Evolutionary conservation across 2,113 vertebrate species (phyloP).

Genomic region (Hemiscyllium ocellatum): DNA sequence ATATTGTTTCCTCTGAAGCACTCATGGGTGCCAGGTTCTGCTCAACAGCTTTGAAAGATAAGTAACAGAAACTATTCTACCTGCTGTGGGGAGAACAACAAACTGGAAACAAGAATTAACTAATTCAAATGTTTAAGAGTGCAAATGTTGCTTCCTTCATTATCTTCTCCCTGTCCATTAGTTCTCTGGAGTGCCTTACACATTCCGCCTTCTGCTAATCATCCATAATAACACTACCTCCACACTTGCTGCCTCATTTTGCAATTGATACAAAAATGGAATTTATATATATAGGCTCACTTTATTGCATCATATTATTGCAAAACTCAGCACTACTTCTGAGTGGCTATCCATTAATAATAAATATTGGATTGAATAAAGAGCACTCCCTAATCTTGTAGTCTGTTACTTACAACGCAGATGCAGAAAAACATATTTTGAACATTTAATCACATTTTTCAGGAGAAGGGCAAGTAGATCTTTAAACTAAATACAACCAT

Average conservation of each 20-base stretch:
- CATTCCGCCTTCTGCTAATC: too few relatives aligned
- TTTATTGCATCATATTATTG: not conserved
- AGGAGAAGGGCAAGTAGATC: not conserved
- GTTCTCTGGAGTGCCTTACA: not conserved
- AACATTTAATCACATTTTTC: not conserved
- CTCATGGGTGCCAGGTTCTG: not conserved
- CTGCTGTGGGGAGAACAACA: not conserved
- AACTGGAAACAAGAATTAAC: not conserved
- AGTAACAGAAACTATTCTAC: not conserved
- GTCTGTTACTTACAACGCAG: not conserved
- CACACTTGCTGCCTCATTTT: not conserved
- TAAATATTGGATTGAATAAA: not conserved
- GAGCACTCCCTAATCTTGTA: not conserved
- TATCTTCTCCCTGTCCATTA: not conserved
- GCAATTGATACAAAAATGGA: not conserved
- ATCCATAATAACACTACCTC: not conserved
- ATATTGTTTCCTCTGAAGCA: not conserved
- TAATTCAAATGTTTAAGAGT: not conserved
- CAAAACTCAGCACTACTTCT: not conserved
- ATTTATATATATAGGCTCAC: not conserved
- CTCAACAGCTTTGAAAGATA: not conserved
- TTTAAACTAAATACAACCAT: not conserved
- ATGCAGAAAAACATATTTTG: conserved; percentile 7
- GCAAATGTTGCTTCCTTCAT: not conserved
- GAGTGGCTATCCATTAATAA: not conserved